Percentiles rank a stretch among this genome's conserved stretches.
Evolutionary conservation across 30 jellyfish, hydroid and myxozoan species (phyloP).

Genomic region (Mastigias papua): DNA sequence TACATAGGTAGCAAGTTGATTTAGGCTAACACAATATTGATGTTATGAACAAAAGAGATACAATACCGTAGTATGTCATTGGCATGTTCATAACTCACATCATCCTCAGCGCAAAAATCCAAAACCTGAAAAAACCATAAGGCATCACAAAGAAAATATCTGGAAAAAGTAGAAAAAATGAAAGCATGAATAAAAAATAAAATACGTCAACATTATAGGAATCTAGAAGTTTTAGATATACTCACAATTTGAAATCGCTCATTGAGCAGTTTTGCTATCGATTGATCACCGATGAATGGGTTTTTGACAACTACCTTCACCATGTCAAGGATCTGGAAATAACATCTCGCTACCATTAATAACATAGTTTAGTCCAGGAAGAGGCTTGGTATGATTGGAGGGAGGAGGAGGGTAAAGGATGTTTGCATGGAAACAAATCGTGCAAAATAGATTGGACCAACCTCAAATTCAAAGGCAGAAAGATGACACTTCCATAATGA

Average conservation of each 20-base stretch:
- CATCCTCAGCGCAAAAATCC: slow-evolving; percentile 5
- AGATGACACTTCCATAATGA: slow-evolving; percentile 45
- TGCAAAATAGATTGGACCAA: neutral
- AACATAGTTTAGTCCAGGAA: no score
- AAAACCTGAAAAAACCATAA: slow-evolving; percentile 2
- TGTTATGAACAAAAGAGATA: no score
- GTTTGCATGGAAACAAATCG: no score
- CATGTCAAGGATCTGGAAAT: slow-evolving; percentile 28
- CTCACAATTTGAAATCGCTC: slow-evolving; percentile 3
- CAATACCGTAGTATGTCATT: slow-evolving; percentile 17
- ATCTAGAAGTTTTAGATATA: neutral
- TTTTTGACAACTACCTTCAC: slow-evolving; percentile 13
- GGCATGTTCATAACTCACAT: neutral
- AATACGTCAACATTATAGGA: neutral
- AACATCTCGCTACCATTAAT: no score
- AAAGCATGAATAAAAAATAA: neutral
- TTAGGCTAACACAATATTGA: no score
- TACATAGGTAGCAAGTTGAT: no score
- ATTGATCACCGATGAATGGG: slow-evolving; percentile 4
- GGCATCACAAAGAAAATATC: neutral
- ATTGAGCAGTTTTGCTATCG: neutral
- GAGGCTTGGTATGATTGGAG: no score
- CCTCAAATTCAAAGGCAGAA: slow-evolving; percentile 62
- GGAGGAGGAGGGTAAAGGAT: no score
- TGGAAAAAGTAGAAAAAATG: neutral